phyloP scores from a whole-genome alignment of 2,797 vertebrate species.

The Rhyacichthys aspro region DNA sequence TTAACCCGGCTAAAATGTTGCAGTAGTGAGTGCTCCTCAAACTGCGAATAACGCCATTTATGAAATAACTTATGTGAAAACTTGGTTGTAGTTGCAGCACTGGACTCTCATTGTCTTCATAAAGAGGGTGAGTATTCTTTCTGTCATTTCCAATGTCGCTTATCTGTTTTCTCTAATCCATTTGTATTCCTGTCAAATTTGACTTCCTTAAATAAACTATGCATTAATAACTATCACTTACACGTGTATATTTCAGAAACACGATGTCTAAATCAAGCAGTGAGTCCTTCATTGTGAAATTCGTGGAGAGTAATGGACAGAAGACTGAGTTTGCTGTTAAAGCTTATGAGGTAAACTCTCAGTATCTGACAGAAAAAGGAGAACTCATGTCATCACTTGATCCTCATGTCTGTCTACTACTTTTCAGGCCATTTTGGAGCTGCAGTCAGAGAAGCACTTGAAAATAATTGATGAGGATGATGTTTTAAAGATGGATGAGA shows the following conservation, averaged over 20 bases:
- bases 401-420: not conserved
- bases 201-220: too few species aligned
- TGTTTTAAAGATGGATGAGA: constrained; percentile 83
- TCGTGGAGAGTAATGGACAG: constrained; percentile 81
- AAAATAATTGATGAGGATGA: constrained; percentile 85
- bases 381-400: not conserved
- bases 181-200: too few species aligned
- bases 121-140: constrained; percentile 3
- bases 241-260: not conserved
- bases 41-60: too few species aligned
- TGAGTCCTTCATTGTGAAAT: constrained; percentile 90
- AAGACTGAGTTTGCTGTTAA: constrained; percentile 83
- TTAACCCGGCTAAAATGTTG: not conserved
- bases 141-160: not conserved
- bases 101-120: not conserved
- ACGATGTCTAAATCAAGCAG: constrained; percentile 83
- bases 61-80: not conserved
- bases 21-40: not conserved
- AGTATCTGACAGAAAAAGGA: not conserved
- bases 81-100: not conserved
- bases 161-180: too few species aligned
- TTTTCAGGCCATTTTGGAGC: constrained; percentile 88
- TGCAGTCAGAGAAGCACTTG: constrained; percentile 92
- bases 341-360: constrained; percentile 87
- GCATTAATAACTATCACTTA: not conserved